Percentiles rank a stretch among this genome's conserved stretches.
phyloP scores from a whole-genome alignment of 1,140 invertebrate species.

The Chironomus striatipennis region DNA sequence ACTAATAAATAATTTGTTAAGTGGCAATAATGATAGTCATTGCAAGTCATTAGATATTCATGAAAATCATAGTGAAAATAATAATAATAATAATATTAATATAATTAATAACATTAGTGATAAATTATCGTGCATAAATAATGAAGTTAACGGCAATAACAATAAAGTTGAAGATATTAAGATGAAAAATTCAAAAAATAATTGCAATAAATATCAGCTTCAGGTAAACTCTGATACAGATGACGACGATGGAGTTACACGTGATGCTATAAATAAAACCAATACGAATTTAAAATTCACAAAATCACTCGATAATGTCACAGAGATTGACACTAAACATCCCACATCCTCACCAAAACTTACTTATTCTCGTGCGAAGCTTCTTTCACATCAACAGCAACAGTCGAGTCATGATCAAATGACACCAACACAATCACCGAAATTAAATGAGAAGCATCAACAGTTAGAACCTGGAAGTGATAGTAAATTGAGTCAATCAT shows the following conservation, averaged over 20 bases:
- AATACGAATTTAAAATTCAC: slow-evolving; percentile 18
- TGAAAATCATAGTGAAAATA: neutral
- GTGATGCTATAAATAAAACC: neutral
- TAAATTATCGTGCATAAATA: neutral
- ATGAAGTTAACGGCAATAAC: neutral
- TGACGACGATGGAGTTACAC: no score
- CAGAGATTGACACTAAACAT: neutral
- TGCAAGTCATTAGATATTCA: slow-evolving; percentile 16
- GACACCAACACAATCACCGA: slow-evolving; percentile 7
- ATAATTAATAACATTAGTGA: neutral
- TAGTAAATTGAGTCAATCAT: neutral
- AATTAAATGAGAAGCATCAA: neutral
- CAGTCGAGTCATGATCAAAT: neutral
- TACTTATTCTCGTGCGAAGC: neutral
- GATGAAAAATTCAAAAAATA: slow-evolving; percentile 10
- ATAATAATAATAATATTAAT: neutral
- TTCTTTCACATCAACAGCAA: neutral
- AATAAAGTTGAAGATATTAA: neutral
- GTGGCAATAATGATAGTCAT: slow-evolving; percentile 21
- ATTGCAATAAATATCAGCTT: slow-evolving; percentile 1
- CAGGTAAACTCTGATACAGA: neutral
- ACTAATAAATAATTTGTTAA: slow-evolving; percentile 21
- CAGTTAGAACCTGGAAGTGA: neutral
- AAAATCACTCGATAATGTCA: slow-evolving; percentile 16
- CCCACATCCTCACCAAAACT: slow-evolving; percentile 18